Conservation (phyloP, 2,888 invertebrate genomes). For the Hydrotaea cyrtoneurina region DNA sequence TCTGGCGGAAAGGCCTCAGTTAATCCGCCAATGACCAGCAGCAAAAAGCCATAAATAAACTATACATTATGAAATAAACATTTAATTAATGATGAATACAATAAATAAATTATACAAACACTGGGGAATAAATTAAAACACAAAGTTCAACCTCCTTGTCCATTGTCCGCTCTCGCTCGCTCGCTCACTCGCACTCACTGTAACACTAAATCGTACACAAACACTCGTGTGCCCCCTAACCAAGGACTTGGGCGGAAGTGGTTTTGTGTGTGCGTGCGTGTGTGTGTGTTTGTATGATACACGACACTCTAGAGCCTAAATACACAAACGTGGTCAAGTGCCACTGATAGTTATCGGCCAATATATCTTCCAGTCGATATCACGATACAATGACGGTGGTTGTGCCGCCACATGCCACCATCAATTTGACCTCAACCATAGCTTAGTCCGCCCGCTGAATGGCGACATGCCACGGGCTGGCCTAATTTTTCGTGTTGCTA, state of each 20-base stretch:
- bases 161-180: too few species aligned
- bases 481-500: conserved; percentile 18
- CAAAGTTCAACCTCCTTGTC: not conserved
- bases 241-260: not conserved
- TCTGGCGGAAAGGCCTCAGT: not conserved
- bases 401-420: not conserved
- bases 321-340: conserved; percentile 50
- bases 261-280: not conserved
- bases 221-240: not conserved
- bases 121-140: conserved; percentile 9
- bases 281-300: not conserved
- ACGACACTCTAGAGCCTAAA: not conserved
- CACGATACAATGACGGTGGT: not conserved
- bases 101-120: conserved; percentile 20
- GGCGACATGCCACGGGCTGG: not conserved
- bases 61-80: conserved; percentile 5
- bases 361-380: conserved; percentile 1
- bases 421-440: not conserved
- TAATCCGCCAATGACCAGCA: not conserved
- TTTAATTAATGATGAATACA: conserved; percentile 32
- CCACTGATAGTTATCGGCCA: conserved; percentile 36
- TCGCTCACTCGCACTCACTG: not conserved
- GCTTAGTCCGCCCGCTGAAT: not conserved
- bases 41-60: conserved; percentile 14
- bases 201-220: too few species aligned